A percentile compares a stretch with the other conserved stretches of the same genome.
These are phyloP conservation scores for Silurus aristotelis DNA, from an alignment of 2,797 vertebrate genomes.

Conservation along the genomic window DNA sequence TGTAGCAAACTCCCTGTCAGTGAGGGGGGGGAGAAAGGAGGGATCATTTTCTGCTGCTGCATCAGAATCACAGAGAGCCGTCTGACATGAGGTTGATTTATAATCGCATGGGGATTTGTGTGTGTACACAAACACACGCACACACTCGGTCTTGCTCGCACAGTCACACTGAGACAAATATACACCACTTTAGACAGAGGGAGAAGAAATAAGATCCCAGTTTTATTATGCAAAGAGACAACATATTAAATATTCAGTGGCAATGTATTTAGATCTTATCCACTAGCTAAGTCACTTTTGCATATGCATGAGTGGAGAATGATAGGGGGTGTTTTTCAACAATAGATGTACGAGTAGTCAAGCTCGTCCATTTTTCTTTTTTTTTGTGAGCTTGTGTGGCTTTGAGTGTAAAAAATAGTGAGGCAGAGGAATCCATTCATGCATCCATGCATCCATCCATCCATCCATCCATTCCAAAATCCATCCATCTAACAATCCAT, in stretches of 20 bases:
- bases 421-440: not conserved
- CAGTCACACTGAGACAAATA: conserved; percentile 29
- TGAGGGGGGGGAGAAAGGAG: conserved; percentile 18
- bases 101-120: conserved; percentile 45
- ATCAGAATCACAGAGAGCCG: conserved; percentile 50
- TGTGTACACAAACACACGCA: conserved; percentile 23
- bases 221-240: conserved; percentile 43
- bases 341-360: conserved; percentile 23
- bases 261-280: conserved; percentile 42
- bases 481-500: too few species aligned
- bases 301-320: conserved; percentile 41
- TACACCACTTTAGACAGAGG: conserved; percentile 22
- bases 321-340: not conserved
- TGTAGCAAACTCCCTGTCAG: conserved; percentile 55
- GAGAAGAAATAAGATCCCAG: conserved; percentile 30
- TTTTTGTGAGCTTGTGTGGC: conserved; percentile 40
- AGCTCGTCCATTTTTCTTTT: not conserved
- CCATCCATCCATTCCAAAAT: not conserved
- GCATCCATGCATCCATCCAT: not conserved
- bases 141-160: conserved; percentile 29
- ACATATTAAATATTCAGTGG: conserved; percentile 43
- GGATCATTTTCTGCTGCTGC: conserved; percentile 51
- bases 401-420: not conserved
- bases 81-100: conserved; percentile 51
- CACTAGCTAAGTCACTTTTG: conserved; percentile 28